phyloP scores from a whole-genome alignment of 2,888 invertebrate species.

The Aspidiotus rigidus region DNA sequence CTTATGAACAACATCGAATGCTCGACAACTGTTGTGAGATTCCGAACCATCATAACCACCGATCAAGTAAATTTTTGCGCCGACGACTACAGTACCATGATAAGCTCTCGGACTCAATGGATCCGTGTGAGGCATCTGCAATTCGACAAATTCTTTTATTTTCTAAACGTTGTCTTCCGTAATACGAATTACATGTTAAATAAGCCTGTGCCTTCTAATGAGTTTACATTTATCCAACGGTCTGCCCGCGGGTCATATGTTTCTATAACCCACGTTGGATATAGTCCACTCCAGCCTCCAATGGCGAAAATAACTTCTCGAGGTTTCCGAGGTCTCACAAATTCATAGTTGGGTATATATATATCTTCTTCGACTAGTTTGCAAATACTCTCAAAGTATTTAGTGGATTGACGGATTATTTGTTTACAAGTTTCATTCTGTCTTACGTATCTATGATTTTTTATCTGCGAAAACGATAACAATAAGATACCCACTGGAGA shows the following conservation, averaged over 20 bases:
- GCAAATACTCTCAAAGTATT: conserved; percentile 27
- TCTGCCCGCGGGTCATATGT: conserved; percentile 83
- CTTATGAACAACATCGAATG: conserved; percentile 77
- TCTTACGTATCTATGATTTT: conserved; percentile 21
- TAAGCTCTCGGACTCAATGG: conserved; percentile 59
- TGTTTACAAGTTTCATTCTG: conserved; percentile 18
- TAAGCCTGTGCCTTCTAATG: not conserved
- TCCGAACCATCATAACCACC: conserved; percentile 86
- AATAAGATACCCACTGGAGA: not conserved
- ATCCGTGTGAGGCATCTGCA: conserved; percentile 44
- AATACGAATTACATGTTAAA: not conserved
- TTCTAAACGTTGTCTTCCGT: not conserved
- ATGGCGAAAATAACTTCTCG: conserved; percentile 81
- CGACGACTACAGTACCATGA: conserved; percentile 82
- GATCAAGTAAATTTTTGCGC: conserved; percentile 73
- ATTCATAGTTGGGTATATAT: conserved; percentile 39
- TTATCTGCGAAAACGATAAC: conserved; percentile 14
- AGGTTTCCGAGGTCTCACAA: conserved; percentile 64
- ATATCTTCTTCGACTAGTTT: conserved; percentile 24
- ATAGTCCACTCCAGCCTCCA: conserved; percentile 67
- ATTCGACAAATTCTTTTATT: not conserved
- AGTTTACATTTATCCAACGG: conserved; percentile 57
- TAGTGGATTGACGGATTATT: conserved; percentile 18
- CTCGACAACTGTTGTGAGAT: conserved; percentile 76
- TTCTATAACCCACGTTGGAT: conserved; percentile 69